Evolutionary conservation across 1,140 invertebrate genomes (phyloP), one percentile per base, ranked within the genome.

Genomic region (Augochlora pura): DNA sequence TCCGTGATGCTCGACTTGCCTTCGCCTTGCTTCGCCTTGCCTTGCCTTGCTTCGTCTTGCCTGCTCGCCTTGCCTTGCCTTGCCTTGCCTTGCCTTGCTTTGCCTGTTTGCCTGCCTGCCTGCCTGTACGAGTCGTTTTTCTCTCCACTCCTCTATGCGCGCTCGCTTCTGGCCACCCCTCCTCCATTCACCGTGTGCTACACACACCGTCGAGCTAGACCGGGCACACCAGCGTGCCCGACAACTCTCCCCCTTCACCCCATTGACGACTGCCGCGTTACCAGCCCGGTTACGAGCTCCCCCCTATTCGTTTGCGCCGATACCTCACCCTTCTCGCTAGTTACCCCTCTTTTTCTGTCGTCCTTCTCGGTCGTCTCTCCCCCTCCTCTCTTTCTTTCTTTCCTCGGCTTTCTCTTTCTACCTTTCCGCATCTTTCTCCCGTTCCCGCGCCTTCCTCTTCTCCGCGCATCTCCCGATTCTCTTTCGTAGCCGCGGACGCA

Each of bases 211-310:
- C 39, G 38, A 14, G 23, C 39, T 62, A 72, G 46, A 57, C 39
- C 38, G 52, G 23, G 39, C 60, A 39, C 76, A 71, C 69, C 65
- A 18, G 49, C 72, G 49, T 25, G n/a, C 21, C 59, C 59, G 57
- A 63, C 65, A 38, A 59, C 38, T 65, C 52, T 84, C 66, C 73
- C 69, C 74, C 66, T 84, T 64, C 78, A 25, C 66, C 73, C 77
- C 70, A 74, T 39, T 52, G 49, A 49, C 70, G 70, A 65, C 65
- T 59, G 25, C 54, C 42, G 64, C 68, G 82, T 84, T 84, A 84
- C 82, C 72, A 84, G 82, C 77, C 74, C 72, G 77, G 77, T 85
- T 85, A 84, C 67, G 49, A 85, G 42, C 77, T 84, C 57, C 82
- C 81, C 70, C 18, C 64, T 69, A 60, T 84, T 62, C 68, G 67